Evolutionary conservation across 2,113 vertebrate genomes (phyloP).

Genomic region (Colaptes auratus): DNA sequence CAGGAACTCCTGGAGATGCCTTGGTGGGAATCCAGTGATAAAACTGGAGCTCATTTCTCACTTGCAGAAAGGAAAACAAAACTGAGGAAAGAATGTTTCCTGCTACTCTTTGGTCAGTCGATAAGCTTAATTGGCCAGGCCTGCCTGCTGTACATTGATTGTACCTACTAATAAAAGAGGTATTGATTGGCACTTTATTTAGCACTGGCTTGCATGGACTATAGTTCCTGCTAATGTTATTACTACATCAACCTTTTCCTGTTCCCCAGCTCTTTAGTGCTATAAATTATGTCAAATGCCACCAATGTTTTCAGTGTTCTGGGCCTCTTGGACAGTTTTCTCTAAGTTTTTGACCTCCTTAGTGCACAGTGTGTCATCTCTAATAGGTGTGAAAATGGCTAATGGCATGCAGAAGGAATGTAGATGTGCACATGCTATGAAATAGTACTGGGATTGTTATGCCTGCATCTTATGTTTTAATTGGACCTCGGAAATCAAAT

Average conservation of each 20-base stretch:
- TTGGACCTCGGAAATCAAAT: slow-evolving; percentile 38
- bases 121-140: slow-evolving; percentile 88
- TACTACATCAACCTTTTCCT: slow-evolving; percentile 85
- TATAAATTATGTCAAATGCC: slow-evolving; percentile 80
- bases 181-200: slow-evolving; percentile 88
- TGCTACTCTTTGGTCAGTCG: slow-evolving; percentile 73
- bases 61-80: slow-evolving; percentile 79
- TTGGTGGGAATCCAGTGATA: slow-evolving; percentile 90
- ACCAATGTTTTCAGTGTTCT: neutral
- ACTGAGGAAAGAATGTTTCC: slow-evolving; percentile 80
- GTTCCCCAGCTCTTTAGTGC: slow-evolving; percentile 77
- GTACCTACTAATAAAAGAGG: slow-evolving; percentile 85
- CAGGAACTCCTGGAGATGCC: slow-evolving; percentile 77
- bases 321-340: slow-evolving; percentile 14
- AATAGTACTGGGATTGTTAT: neutral
- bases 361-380: neutral
- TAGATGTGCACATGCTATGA: neutral
- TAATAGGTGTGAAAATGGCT: neutral
- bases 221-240: slow-evolving; percentile 82
- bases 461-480: slow-evolving; percentile 22
- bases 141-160: slow-evolving; percentile 88
- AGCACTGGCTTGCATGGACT: slow-evolving; percentile 74
- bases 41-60: slow-evolving; percentile 72
- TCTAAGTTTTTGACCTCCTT: slow-evolving; percentile 12
- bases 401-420: slow-evolving; percentile 1